Conservation (phyloP, 2,797 vertebrate genomes). For the Acipenser oxyrinchus region DNA sequence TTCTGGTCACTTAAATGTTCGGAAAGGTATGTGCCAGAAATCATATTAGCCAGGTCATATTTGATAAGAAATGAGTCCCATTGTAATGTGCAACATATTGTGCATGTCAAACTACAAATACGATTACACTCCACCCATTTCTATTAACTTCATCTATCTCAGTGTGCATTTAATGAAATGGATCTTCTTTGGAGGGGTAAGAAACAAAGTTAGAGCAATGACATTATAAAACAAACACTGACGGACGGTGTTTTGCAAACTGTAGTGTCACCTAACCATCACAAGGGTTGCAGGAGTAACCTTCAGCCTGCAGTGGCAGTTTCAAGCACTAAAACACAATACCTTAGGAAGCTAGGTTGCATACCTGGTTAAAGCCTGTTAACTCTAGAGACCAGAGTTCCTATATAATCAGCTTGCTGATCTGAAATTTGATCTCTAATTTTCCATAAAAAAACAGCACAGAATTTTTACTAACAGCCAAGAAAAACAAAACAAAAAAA, state of each 20-base stretch:
- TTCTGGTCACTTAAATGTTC: neutral
- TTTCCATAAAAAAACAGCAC: no score
- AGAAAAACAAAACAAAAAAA: no score
- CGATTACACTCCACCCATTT: neutral
- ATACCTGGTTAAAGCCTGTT: no score
- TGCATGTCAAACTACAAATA: constrained; percentile 1
- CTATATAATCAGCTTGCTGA: no score
- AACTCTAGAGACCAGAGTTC: no score
- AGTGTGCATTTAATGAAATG: constrained; percentile 6
- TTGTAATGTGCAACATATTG: constrained; percentile 1
- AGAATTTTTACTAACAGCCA: no score
- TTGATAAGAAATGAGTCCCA: constrained; percentile 1
- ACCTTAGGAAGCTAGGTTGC: no score
- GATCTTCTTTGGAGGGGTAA: neutral
- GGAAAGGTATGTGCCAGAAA: neutral
- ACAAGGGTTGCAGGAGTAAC: constrained; percentile 7
- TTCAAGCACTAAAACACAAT: neutral
- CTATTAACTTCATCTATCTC: constrained; percentile 11
- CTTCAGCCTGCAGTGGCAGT: constrained; percentile 5
- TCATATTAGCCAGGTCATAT: neutral
- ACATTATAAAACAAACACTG: constrained; percentile 11
- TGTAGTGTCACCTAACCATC: constrained; percentile 8
- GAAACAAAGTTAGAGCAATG: neutral
- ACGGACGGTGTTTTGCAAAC: constrained; percentile 1
- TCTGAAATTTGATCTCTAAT: no score